Evolutionary conservation across 2,888 invertebrate species (phyloP).

Genomic region (Xanthorhoe designata): DNA sequence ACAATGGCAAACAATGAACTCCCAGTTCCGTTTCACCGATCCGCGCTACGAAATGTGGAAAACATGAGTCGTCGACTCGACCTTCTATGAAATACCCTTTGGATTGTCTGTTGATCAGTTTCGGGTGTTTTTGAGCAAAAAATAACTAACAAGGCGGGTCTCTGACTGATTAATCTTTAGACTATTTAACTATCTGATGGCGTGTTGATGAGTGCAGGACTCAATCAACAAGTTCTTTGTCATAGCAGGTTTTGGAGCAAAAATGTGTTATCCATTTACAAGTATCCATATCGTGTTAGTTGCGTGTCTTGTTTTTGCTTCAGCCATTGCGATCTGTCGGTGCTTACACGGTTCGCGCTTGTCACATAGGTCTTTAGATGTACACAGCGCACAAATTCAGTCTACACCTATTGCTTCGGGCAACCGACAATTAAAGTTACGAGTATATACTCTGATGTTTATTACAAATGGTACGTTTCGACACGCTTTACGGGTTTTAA

Average conservation of each 20-base stretch:
- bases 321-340: constrained; percentile 42
- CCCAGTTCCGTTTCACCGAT: constrained; percentile 53
- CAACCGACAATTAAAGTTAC: constrained; percentile 50
- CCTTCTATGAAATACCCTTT: constrained; percentile 31
- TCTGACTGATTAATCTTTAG: not conserved
- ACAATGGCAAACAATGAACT: constrained; percentile 64
- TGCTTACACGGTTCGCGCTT: constrained; percentile 43
- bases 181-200: constrained; percentile 1
- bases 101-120: not conserved
- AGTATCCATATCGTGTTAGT: constrained; percentile 40
- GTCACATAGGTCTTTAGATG: constrained; percentile 32
- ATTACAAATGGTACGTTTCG: constrained; percentile 56
- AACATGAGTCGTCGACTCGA: constrained; percentile 47
- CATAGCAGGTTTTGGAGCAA: constrained; percentile 30
- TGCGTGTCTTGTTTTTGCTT: constrained; percentile 43
- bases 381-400: constrained; percentile 19
- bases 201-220: constrained; percentile 8
- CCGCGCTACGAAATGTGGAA: constrained; percentile 50
- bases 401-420: constrained; percentile 40
- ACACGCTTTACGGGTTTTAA: constrained; percentile 56
- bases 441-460: constrained; percentile 52
- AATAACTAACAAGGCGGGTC: not conserved
- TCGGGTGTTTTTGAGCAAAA: not conserved
- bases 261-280: constrained; percentile 41
- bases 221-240: constrained; percentile 17